Conservation (phyloP, 92 coral and sea anemone genomes). For the Virgularia gustaviana region DNA sequence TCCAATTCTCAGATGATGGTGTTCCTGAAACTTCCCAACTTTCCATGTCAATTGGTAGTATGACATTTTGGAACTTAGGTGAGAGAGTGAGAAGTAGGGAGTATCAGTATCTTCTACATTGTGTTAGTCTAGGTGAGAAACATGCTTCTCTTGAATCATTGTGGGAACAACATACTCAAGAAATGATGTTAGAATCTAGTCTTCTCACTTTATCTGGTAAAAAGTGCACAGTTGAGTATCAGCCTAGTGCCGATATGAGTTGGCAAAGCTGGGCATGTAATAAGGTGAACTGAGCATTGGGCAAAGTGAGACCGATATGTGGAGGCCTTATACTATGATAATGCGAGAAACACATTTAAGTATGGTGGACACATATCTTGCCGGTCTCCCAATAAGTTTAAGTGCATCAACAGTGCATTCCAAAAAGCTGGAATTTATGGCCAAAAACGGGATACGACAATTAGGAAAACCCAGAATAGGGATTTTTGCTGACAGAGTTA, state of each 20-base stretch:
- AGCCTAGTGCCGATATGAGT: too few species aligned
- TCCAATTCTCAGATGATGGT: too few species aligned
- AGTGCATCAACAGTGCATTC: neutral
- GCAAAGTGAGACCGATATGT: neutral
- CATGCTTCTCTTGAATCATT: too few species aligned
- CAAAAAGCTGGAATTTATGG: neutral
- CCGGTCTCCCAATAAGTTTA: constrained; percentile 5
- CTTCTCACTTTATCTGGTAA: neutral
- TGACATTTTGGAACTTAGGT: too few species aligned
- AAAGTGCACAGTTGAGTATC: constrained; percentile 1
- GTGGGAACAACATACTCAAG: too few species aligned
- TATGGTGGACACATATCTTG: constrained; percentile 2
- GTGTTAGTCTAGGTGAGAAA: too few species aligned
- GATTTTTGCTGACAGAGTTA: too few species aligned
- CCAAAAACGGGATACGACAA: neutral
- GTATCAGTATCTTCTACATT: too few species aligned
- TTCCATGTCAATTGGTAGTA: neutral
- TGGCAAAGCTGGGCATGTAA: too few species aligned
- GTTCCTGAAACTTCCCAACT: too few species aligned
- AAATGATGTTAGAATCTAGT: too few species aligned
- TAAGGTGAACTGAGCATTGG: constrained; percentile 12
- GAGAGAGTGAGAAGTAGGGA: neutral
- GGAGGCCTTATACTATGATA: constrained; percentile 5
- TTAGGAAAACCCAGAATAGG: too few species aligned
- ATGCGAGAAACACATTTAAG: constrained; percentile 5